Base-by-base conservation (phyloP, 2,113 vertebrate genomes). In the Crocuta crocuta region DNA sequence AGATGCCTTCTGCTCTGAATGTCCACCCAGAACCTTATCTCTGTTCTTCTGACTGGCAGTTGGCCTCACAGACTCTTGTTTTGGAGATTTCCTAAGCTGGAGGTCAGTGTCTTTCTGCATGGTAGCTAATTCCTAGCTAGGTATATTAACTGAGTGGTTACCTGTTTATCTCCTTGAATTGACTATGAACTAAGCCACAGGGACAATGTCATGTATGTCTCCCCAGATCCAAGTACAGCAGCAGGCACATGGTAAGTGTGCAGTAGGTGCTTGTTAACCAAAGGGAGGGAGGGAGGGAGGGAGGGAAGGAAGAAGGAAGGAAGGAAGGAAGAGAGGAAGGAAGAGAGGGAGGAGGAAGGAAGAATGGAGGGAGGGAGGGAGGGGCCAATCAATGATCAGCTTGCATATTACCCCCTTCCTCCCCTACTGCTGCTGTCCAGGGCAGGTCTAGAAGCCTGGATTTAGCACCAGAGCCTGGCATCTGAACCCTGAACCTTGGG, bases 331-430 rank as follows among this genome's bases (percentile, higher is more conserved):
- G 23, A 24, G 1, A 24, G 61, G 61, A 10, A 63, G 24, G 24
- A 24, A 21, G 28, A 28, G 13, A 11, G 10, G 63, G 4, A 10
- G 23, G 9, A 61, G 8, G 58, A 7, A 10, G 10, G 10, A 10
- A 24, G 10, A 66, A 10, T 10, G 61, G 58, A 66, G 12, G 28
- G 26, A 66, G 65, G 31, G 13, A 48, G 43, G 43, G 15, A 76
- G 28, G 65, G 31, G 26, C 26, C 26, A 17, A 7, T 15, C 58
- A 79, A 6, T 58, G 23, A n/a, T 70, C 43, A 33, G 33, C 39
- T 31, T 7, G 31, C 0, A 0, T 4, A 0, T 19, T 6, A 4
- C n/a, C 31, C 13, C 0, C 10, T 74, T 70, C 73, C 10, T 61
- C 10, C 2, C 12, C 4, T 65, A 2, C 8, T 53, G 17, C 50